These are phyloP conservation scores for Istiophorus platypterus DNA, from an alignment of 2,113 vertebrate genomes.

Conservation along the genomic window DNA sequence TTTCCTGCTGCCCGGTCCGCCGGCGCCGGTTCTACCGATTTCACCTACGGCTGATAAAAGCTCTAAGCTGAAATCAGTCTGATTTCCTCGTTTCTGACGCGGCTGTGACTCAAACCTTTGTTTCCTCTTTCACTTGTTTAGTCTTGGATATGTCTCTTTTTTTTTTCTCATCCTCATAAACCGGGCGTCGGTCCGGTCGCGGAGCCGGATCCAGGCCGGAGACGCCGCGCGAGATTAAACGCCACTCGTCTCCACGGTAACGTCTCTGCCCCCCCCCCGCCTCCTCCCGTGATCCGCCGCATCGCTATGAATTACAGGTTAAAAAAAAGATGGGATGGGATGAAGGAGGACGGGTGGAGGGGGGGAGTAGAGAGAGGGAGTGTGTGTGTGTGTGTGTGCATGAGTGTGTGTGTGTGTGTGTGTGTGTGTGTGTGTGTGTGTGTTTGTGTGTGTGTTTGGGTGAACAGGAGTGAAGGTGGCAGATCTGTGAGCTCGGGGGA, in stretches of 20 bases:
- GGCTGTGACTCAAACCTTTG: no score
- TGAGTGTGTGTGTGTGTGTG: background rate
- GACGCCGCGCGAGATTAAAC: background rate
- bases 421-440: conserved; percentile 6
- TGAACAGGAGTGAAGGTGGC: conserved; percentile 39
- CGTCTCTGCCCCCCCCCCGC: conserved; percentile 36
- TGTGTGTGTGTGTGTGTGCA: background rate
- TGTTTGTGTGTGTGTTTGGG: background rate
- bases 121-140: no score
- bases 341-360: background rate
- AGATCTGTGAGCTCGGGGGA: conserved; percentile 38
- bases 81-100: no score
- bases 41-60: no score
- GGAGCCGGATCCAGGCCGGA: background rate
- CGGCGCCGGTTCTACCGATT: no score
- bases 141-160: background rate
- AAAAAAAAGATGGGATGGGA: conserved; percentile 17
- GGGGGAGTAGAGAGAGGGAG: background rate
- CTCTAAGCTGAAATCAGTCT: background rate
- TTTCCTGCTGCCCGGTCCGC: no score
- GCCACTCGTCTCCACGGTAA: conserved; percentile 16
- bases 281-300: conserved; percentile 20
- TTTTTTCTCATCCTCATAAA: no score
- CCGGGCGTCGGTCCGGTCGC: background rate
- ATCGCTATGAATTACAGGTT: conserved; percentile 48